Base-by-base conservation (phyloP, 2,888 invertebrate species). In the Halictus ligatus region DNA sequence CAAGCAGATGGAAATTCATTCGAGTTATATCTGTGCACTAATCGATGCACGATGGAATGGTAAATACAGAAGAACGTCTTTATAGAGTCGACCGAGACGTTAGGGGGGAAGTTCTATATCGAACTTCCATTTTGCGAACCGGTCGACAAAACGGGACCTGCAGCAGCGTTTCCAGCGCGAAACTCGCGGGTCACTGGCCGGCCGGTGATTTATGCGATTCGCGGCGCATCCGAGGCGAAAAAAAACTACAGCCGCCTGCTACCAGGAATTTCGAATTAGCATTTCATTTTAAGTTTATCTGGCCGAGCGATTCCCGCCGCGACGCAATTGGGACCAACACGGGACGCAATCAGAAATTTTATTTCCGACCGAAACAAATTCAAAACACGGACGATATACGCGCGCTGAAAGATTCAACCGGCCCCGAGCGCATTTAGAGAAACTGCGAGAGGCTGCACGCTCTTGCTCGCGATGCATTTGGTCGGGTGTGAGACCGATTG, bases 181-280 rank as follows among this genome's bases (percentile, higher is more conserved):
- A 85, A 83, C 85, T 79, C 87, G 83, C 80, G 87, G 80, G 75
- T 82, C 82, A n/a, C 73, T 60, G 18, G 2, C 48, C 58, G 4
- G 8, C 35, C 73, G 15, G 64, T 83, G 87, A 87, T 80, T 86
- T 86, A 79, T 77, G 73, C 48, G 64, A 67, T n/a, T 35, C 40
- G 48, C 15, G 77, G 18, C 54, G 46, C 74, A 18, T 80, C 21
- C 69, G 76, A 48, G 18, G 72, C 35, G 54, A 54, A 69, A 80
- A 35, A 35, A 77, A 75, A 71, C 64, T 71, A 43, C 43, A 60
- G 40, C 76, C 10, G 15, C 25, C 48, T 67, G 13, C 54, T 21
- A 12, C 46, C 2, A n/a, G 43, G 78, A 80, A 85, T 81, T 80
- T 86, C 75, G 78, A 88, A 90, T 90, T 86, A 88, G 81, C 73